Evolutionary conservation across 2,888 invertebrate species (phyloP).

Genomic region (Erannis defoliaria): DNA sequence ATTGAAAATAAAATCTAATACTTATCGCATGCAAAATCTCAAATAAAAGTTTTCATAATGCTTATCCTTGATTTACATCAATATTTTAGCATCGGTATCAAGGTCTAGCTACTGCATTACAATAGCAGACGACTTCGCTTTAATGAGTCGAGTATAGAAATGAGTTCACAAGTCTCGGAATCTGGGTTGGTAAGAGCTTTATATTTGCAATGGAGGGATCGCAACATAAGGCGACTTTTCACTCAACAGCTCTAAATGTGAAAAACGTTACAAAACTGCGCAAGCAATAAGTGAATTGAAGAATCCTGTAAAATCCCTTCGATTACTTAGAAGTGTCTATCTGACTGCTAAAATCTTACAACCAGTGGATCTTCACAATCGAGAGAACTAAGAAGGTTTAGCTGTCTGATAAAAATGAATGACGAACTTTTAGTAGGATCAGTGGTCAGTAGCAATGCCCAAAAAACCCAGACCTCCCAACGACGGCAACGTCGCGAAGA

Average conservation of each 20-base stretch:
- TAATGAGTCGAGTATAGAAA: conserved; percentile 6
- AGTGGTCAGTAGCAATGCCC: neutral
- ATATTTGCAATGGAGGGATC: neutral
- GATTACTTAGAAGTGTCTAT: too few species aligned
- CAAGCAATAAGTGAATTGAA: neutral
- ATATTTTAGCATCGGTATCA: conserved; percentile 9
- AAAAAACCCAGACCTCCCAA: neutral
- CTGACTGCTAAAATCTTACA: too few species aligned
- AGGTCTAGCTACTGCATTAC: conserved; percentile 3
- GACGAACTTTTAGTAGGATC: neutral
- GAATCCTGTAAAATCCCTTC: neutral
- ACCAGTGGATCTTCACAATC: too few species aligned
- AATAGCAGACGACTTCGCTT: neutral
- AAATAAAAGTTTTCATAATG: conserved; percentile 5
- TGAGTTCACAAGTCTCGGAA: conserved; percentile 2
- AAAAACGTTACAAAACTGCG: neutral
- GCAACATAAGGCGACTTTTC: neutral
- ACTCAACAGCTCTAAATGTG: neutral
- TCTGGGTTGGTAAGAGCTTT: neutral
- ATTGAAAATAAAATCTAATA: neutral
- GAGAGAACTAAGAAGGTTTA: neutral
- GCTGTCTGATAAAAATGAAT: neutral
- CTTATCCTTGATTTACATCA: conserved; percentile 16
- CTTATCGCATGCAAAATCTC: conserved; percentile 15
- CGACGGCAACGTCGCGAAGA: neutral